These are phyloP conservation scores for Nemurella pictetii DNA, from an alignment of 2,888 invertebrate genomes.

Conservation along the genomic window DNA sequence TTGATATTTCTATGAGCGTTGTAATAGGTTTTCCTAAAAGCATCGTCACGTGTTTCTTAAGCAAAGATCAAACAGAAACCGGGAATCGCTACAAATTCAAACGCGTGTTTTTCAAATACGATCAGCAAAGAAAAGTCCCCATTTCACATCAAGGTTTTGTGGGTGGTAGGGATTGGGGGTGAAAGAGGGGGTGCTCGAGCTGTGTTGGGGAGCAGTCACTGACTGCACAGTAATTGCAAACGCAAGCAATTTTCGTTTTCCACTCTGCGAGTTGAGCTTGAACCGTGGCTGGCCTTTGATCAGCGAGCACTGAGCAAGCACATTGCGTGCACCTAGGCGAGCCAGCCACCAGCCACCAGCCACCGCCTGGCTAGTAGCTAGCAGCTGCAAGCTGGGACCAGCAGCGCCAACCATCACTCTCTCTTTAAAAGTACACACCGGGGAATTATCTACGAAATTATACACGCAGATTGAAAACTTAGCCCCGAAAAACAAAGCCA, in stretches of 20 bases:
- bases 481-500: not conserved
- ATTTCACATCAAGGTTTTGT: constrained; percentile 25
- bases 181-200: not conserved
- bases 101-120: constrained; percentile 30
- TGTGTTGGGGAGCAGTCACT: constrained; percentile 17
- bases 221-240: constrained; percentile 37
- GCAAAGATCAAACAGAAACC: constrained; percentile 18
- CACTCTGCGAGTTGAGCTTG: constrained; percentile 18
- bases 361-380: too few relatives aligned
- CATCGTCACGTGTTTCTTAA: constrained; percentile 22
- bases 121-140: constrained; percentile 19
- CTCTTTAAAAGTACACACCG: not conserved
- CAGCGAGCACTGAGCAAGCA: too few relatives aligned
- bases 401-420: not conserved
- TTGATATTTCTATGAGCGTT: constrained; percentile 12
- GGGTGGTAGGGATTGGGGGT: not conserved
- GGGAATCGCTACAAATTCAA: constrained; percentile 27
- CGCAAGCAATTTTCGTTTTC: constrained; percentile 38
- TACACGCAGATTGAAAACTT: not conserved
- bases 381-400: too few relatives aligned
- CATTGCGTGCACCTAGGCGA: too few relatives aligned
- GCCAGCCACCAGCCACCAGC: too few relatives aligned
- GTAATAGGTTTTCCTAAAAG: constrained; percentile 10
- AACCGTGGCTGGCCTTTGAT: constrained; percentile 33
- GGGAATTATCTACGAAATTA: not conserved